Conservation (phyloP, 1,140 invertebrate genomes). For the Cydia pomonella region DNA sequence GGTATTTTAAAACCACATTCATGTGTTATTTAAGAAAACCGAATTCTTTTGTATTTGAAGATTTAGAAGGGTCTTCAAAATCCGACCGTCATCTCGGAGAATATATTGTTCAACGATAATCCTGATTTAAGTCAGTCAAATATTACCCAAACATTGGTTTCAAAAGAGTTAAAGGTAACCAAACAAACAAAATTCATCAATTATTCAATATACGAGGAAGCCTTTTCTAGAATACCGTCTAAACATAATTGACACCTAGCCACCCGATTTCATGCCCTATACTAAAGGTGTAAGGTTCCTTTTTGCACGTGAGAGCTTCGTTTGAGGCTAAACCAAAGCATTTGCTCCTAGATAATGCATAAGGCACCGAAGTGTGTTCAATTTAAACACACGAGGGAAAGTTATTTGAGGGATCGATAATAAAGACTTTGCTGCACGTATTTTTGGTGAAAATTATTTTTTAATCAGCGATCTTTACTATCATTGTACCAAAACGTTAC, state of each 20-base stretch:
- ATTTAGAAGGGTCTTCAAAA: too few species aligned
- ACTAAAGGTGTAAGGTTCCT: neutral
- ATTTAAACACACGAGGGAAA: neutral
- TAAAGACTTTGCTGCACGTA: too few species aligned
- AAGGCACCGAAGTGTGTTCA: slow-evolving; percentile 6
- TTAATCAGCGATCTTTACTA: too few species aligned
- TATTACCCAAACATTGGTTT: neutral
- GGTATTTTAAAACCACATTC: too few species aligned
- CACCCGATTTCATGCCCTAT: neutral
- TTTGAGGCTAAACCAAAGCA: neutral
- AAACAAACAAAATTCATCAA: slow-evolving; percentile 29
- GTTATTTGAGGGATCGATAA: neutral
- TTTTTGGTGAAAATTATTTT: too few species aligned
- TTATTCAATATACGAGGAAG: slow-evolving; percentile 23
- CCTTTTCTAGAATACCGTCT: neutral
- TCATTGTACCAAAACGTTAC: too few species aligned
- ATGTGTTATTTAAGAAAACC: too few species aligned
- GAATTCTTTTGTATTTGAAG: too few species aligned
- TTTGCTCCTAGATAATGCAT: slow-evolving; percentile 11
- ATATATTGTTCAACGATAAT: too few species aligned
- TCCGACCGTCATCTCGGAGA: too few species aligned
- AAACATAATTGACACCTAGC: slow-evolving; percentile 1
- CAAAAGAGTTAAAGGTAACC: slow-evolving; percentile 16
- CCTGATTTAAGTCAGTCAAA: too few species aligned
- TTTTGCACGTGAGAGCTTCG: neutral